Evolutionary conservation across 2,888 invertebrate species (phyloP).

Genomic region (Cecidostiba fungosa): DNA sequence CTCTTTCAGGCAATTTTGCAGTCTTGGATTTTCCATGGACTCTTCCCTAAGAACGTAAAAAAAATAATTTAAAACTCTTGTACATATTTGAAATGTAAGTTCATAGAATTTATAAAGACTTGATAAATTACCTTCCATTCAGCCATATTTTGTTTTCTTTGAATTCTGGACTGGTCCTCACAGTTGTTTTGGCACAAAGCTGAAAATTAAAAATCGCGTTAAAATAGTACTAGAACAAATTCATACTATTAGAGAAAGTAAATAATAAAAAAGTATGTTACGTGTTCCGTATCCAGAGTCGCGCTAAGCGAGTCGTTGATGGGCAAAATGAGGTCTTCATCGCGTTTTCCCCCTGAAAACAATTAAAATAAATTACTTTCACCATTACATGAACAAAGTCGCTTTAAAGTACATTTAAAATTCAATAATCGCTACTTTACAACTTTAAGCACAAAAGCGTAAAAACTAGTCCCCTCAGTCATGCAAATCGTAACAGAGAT

Average conservation of each 20-base stretch:
- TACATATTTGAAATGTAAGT: constrained; percentile 3
- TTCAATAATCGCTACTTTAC: background rate
- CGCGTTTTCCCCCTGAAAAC: constrained; percentile 94
- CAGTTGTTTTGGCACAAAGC: constrained; percentile 95
- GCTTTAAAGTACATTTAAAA: background rate
- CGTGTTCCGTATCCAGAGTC: constrained; percentile 91
- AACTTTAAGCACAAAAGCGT: background rate
- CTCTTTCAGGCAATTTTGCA: constrained; percentile 56
- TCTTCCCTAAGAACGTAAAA: constrained; percentile 83
- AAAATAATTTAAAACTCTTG: background rate
- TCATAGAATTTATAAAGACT: too few relatives aligned
- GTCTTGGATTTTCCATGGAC: constrained; percentile 65
- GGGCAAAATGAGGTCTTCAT: constrained; percentile 95
- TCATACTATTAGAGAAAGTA: background rate
- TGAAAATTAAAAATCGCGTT: constrained; percentile 74
- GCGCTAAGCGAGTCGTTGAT: constrained; percentile 98
- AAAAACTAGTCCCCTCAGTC: background rate
- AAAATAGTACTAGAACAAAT: background rate
- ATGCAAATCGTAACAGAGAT: background rate
- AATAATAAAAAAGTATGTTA: constrained; percentile 76
- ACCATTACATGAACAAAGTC: background rate
- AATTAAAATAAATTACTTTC: constrained; percentile 1
- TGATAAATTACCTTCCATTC: constrained; percentile 85
- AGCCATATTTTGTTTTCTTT: constrained; percentile 92
- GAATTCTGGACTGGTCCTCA: constrained; percentile 88